These are phyloP conservation scores for Hymenochirus boettgeri DNA, from an alignment of 2,113 vertebrate species.

Conservation along the genomic window DNA sequence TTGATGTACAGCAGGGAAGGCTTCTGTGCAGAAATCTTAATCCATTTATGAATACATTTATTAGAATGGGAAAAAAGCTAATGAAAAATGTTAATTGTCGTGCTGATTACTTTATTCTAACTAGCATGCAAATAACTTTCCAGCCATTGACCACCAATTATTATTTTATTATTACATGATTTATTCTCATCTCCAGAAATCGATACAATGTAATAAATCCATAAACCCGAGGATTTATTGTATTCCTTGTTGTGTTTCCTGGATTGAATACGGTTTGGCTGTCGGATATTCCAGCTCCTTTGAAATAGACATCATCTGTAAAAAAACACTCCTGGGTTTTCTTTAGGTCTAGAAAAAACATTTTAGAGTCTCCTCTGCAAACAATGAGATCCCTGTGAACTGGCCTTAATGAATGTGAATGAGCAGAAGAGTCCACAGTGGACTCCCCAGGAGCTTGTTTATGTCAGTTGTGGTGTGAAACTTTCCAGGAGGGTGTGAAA, in stretches of 20 bases:
- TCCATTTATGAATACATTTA: neutral
- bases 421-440: constrained; percentile 31
- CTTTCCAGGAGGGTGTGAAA: constrained; percentile 15
- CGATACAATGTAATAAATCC: no score
- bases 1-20: no score
- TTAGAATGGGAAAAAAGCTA: no score
- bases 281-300: constrained; percentile 12
- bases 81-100: neutral
- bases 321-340: constrained; percentile 5
- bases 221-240: neutral
- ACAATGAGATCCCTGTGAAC: constrained; percentile 25
- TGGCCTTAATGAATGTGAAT: constrained; percentile 11
- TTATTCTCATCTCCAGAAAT: no score
- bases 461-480: constrained; percentile 48
- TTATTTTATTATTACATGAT: neutral
- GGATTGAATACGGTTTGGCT: constrained; percentile 1
- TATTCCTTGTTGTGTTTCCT: constrained; percentile 2
- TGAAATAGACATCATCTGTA: constrained; percentile 21
- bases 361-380: constrained; percentile 6
- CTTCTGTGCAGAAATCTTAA: no score
- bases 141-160: no score
- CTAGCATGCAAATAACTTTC: neutral
- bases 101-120: neutral
- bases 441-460: constrained; percentile 18
- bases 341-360: neutral